These are phyloP conservation scores for Typhlichthys subterraneus DNA, from an alignment of 2,797 vertebrate species.

Conservation along the genomic window DNA sequence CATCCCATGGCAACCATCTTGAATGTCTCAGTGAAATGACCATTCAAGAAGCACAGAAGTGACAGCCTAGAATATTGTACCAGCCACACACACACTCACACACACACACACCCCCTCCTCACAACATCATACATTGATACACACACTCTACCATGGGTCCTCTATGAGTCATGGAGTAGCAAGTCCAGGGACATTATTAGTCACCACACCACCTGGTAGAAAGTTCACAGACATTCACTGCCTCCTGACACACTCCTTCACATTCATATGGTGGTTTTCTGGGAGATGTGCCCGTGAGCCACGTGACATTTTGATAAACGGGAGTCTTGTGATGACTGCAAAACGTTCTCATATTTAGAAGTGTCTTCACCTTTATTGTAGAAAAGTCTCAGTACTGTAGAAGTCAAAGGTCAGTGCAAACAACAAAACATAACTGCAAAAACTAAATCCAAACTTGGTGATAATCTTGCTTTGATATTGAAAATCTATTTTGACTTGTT, in stretches of 20 bases:
- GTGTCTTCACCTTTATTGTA: too few relatives aligned
- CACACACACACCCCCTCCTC: neutral
- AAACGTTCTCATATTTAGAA: too few relatives aligned
- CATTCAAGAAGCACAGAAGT: conserved; percentile 17
- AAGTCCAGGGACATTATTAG: conserved; percentile 25
- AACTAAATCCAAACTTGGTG: too few relatives aligned
- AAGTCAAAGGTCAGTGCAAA: too few relatives aligned
- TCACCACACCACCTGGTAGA: conserved; percentile 42
- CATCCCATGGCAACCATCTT: conserved; percentile 9
- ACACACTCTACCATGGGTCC: conserved; percentile 18
- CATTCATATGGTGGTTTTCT: conserved; percentile 35
- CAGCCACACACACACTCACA: conserved; percentile 4
- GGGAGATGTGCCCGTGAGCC: neutral
- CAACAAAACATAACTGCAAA: too few relatives aligned
- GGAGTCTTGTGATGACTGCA: too few relatives aligned
- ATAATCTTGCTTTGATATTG: too few relatives aligned
- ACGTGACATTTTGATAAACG: neutral
- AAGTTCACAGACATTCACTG: conserved; percentile 27
- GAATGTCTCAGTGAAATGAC: neutral
- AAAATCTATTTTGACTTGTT: too few relatives aligned
- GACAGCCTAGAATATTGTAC: conserved; percentile 24
- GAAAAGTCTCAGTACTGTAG: too few relatives aligned
- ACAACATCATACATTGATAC: conserved; percentile 34
- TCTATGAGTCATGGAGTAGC: conserved; percentile 52
- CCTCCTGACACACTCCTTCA: conserved; percentile 36